Evolutionary conservation across 2,797 vertebrate species (phyloP).

Genomic region (Zalophus californianus): DNA sequence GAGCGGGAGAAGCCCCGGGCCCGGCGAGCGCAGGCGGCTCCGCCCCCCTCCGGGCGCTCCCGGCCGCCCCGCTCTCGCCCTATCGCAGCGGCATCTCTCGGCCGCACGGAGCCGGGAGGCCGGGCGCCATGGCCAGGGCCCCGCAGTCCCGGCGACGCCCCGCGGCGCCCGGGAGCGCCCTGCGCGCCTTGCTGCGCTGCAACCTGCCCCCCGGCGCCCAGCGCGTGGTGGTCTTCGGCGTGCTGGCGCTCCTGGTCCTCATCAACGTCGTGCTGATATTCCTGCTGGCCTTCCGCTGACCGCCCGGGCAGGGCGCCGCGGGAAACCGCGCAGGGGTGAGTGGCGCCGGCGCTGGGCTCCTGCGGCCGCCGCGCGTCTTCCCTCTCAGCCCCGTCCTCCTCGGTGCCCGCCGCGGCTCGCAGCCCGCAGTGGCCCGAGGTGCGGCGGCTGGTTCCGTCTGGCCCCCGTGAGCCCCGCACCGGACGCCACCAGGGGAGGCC

Average conservation of each 20-base stretch:
- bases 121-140: slow-evolving; percentile 88
- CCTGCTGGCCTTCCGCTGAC: slow-evolving; percentile 96
- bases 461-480: background rate
- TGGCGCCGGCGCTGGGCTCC: background rate
- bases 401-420: background rate
- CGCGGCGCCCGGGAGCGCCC: slow-evolving; percentile 87
- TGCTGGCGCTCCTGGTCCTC: slow-evolving; percentile 97
- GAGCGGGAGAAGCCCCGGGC: background rate
- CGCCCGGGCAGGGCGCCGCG: background rate
- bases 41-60: slow-evolving; percentile 23
- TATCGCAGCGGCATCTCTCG: background rate
- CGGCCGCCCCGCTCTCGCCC: background rate
- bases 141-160: slow-evolving; percentile 87
- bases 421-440: background rate
- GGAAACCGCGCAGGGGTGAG: background rate
- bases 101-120: background rate
- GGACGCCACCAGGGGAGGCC: background rate
- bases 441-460: background rate
- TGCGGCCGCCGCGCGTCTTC: background rate
- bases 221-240: slow-evolving; percentile 96
- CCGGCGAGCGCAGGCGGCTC: background rate
- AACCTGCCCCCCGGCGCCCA: slow-evolving; percentile 97
- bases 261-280: slow-evolving; percentile 99
- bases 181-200: slow-evolving; percentile 94
- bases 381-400: background rate